Conservation (phyloP, 2,888 invertebrate genomes). For the Allygus modestus region DNA sequence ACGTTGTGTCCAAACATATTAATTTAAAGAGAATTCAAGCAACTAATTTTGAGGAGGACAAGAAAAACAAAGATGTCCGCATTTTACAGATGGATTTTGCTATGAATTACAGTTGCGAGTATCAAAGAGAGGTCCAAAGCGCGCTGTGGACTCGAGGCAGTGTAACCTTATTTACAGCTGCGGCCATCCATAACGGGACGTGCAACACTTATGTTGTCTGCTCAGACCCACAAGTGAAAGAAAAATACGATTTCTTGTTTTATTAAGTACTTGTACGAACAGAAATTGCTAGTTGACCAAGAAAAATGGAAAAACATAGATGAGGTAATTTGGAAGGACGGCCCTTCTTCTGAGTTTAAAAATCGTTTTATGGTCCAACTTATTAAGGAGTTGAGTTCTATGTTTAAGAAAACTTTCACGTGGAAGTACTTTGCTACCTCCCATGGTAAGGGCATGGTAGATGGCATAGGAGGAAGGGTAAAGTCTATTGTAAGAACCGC, state of each 20-base stretch:
- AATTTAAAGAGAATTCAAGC: neutral
- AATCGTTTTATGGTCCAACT: neutral
- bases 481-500: slow-evolving; percentile 48
- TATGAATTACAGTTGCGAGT: neutral
- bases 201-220: neutral
- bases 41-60: neutral
- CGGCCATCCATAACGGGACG: neutral
- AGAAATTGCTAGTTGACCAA: neutral
- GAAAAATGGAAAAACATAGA: neutral
- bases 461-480: slow-evolving; percentile 14
- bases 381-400: neutral
- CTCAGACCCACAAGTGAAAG: neutral
- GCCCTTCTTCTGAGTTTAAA: neutral
- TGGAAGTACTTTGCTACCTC: slow-evolving; percentile 29
- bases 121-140: neutral
- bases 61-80: neutral
- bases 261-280: neutral
- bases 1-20: neutral
- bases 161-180: neutral
- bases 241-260: slow-evolving; percentile 23
- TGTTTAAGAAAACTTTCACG: neutral
- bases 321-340: neutral
- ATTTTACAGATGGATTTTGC: neutral
- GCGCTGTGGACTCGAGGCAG: neutral
- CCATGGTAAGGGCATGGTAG: slow-evolving; percentile 48